Evolutionary conservation across 2,888 invertebrate genomes (phyloP).

Genomic region (Tenthredo distinguenda): DNA sequence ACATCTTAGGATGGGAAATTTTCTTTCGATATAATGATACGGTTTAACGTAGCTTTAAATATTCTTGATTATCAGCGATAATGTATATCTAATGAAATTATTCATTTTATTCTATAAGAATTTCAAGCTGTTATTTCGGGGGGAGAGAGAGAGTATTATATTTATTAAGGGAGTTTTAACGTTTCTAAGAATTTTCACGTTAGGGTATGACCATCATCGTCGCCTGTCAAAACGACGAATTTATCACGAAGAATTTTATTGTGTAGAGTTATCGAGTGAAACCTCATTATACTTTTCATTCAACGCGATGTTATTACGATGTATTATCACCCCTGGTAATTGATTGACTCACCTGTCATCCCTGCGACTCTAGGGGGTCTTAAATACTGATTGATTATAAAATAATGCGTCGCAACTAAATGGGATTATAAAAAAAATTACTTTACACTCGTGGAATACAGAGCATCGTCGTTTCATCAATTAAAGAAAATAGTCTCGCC

Average conservation of each 20-base stretch:
- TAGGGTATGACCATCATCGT: background rate
- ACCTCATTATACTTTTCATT: constrained; percentile 41
- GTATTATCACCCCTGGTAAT: constrained; percentile 32
- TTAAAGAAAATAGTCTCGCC: background rate
- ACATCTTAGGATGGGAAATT: constrained; percentile 7
- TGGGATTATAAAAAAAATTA: background rate
- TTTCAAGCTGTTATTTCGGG: background rate
- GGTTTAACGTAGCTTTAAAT: constrained; percentile 32
- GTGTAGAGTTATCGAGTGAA: background rate
- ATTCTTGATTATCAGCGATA: background rate
- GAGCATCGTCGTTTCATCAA: background rate
- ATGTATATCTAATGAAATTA: background rate
- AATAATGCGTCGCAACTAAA: constrained; percentile 19
- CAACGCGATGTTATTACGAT: constrained; percentile 14
- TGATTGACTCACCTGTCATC: constrained; percentile 43
- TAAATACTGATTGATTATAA: constrained; percentile 39
- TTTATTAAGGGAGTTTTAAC: background rate
- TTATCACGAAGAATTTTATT: constrained; percentile 37
- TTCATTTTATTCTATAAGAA: background rate
- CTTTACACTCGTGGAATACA: background rate
- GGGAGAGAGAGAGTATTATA: background rate
- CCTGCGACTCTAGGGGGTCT: constrained; percentile 9
- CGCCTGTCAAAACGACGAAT: constrained; percentile 22
- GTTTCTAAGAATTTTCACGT: background rate
- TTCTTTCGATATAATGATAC: constrained; percentile 15